These are phyloP conservation scores for Hyphantria cunea DNA, from an alignment of 1,140 invertebrate species.

Conservation along the genomic window DNA sequence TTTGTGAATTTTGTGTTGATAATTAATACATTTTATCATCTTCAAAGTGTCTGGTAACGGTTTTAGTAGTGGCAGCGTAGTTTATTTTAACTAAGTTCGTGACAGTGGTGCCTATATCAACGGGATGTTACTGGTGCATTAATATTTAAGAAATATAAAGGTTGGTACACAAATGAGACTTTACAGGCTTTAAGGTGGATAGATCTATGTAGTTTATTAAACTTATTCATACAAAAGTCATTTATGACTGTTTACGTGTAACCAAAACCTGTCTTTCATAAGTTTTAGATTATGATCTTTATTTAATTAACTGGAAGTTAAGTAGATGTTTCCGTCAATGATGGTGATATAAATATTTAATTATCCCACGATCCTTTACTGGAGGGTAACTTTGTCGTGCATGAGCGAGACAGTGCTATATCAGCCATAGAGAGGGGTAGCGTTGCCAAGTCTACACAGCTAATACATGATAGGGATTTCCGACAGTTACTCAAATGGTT, in stretches of 20 bases:
- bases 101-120: conserved; percentile 55
- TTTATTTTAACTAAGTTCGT: conserved; percentile 64
- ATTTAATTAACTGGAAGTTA: conserved; percentile 8
- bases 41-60: conserved; percentile 50
- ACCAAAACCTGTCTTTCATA: neutral
- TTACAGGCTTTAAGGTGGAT: too few species aligned
- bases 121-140: conserved; percentile 57
- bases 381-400: conserved; percentile 54
- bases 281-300: too few species aligned
- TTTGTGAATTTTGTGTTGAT: conserved; percentile 46
- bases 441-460: conserved; percentile 61
- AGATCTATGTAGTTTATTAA: too few species aligned
- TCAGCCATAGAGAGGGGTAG: conserved; percentile 60
- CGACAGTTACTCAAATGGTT: conserved; percentile 24
- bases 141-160: conserved; percentile 55
- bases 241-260: too few species aligned
- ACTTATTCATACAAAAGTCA: too few species aligned
- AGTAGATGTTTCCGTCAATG: conserved; percentile 44
- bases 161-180: conserved; percentile 36
- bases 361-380: conserved; percentile 70
- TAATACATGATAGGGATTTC: conserved; percentile 62
- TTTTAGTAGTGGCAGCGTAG: conserved; percentile 54
- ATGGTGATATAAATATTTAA: conserved; percentile 76
- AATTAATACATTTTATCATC: conserved; percentile 38
- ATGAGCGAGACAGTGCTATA: conserved; percentile 38